Evolutionary conservation across 2,113 vertebrate species (phyloP).

Genomic region (Ptilorrhoa leucosticta): DNA sequence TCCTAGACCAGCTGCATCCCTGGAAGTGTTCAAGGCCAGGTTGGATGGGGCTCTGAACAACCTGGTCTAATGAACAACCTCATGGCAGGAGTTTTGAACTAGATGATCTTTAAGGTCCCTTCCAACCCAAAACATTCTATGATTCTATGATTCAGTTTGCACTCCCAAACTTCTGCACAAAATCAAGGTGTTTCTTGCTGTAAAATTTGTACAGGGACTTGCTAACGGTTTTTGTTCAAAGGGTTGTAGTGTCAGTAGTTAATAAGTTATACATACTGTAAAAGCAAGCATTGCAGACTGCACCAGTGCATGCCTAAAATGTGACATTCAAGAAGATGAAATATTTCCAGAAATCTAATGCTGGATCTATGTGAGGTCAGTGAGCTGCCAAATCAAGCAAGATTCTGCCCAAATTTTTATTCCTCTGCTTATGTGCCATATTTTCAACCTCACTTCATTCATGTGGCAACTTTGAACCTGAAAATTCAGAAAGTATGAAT

Average conservation of each 20-base stretch:
- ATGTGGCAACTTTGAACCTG: background rate
- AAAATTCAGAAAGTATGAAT: background rate
- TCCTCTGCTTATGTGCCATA: background rate
- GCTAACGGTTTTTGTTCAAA: background rate
- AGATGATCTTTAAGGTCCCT: background rate
- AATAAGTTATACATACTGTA: fast-evolving
- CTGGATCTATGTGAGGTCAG: background rate
- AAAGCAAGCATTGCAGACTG: background rate
- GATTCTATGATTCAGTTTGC: background rate
- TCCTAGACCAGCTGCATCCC: background rate
- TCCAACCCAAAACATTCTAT: background rate
- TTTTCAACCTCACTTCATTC: background rate
- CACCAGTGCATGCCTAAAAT: background rate
- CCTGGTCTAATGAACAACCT: background rate
- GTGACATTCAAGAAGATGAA: background rate
- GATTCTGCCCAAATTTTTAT: background rate
- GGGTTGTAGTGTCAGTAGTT: background rate
- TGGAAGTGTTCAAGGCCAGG: background rate
- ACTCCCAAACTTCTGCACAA: background rate
- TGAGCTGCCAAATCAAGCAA: background rate
- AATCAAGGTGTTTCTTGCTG: background rate
- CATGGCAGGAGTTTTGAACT: background rate
- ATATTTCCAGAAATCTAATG: background rate
- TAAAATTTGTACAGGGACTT: background rate
- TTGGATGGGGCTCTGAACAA: background rate